Evolutionary conservation across 2,797 vertebrate genomes (phyloP).

Genomic region (Rousettus madagascariensis): DNA sequence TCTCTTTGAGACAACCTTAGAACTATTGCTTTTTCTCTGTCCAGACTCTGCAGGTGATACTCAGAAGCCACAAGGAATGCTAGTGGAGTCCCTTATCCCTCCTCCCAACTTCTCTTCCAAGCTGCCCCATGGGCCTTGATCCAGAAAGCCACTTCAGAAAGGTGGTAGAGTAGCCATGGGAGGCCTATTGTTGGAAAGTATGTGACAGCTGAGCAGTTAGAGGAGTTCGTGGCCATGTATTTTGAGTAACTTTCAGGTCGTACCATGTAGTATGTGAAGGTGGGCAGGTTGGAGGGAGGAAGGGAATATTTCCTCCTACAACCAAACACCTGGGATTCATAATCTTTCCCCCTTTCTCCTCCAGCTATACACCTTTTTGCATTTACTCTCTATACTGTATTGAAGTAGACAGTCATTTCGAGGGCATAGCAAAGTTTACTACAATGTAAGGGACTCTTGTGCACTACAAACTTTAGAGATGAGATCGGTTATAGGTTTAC

Average conservation of each 20-base stretch:
- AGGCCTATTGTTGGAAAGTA: background rate
- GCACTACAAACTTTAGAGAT: conserved; percentile 5
- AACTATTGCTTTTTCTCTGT: background rate
- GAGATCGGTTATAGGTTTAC: conserved; percentile 38
- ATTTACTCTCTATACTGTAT: background rate
- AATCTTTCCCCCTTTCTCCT: conserved; percentile 14
- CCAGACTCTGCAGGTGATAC: conserved; percentile 1
- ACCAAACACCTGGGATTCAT: background rate
- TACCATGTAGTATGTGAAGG: background rate
- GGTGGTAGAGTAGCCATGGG: background rate
- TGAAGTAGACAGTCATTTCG: conserved; percentile 41
- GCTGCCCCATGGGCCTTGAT: background rate
- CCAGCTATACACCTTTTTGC: background rate
- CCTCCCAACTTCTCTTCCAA: background rate
- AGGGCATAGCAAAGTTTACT: background rate
- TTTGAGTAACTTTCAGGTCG: background rate
- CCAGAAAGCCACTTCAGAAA: conserved; percentile 38
- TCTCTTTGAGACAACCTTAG: background rate
- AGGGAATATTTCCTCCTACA: background rate
- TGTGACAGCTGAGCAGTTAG: background rate
- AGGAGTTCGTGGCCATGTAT: background rate
- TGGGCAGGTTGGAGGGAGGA: background rate
- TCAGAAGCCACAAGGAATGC: background rate
- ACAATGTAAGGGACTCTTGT: conserved; percentile 12
- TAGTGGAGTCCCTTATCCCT: background rate